A percentile compares a stretch with the other conserved stretches of the same genome.
These are phyloP conservation scores for Panagrolaimus sp. DNA, from an alignment of 1,140 invertebrate species.

Conservation along the genomic window DNA sequence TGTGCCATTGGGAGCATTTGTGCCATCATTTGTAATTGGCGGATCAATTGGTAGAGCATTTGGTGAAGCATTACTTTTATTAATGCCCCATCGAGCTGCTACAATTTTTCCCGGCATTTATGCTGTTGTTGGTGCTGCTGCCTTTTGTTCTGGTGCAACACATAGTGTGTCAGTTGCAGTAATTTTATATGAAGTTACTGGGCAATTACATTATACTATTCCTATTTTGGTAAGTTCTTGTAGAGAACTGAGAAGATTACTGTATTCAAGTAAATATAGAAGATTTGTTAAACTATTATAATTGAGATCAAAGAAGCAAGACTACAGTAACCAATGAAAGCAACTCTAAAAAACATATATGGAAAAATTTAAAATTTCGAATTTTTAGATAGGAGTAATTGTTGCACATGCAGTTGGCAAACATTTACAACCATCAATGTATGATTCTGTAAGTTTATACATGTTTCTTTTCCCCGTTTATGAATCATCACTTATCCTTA, in stretches of 20 bases:
- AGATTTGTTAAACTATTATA: too few species aligned
- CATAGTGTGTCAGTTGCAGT: slow-evolving; percentile 92
- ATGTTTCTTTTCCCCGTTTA: too few species aligned
- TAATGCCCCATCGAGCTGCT: background rate
- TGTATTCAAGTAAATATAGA: too few species aligned
- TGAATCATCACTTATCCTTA: too few species aligned
- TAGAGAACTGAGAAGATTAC: too few species aligned
- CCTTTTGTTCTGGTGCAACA: slow-evolving; percentile 65
- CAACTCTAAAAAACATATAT: too few species aligned
- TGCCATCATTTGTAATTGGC: slow-evolving; percentile 84
- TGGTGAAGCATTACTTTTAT: background rate
- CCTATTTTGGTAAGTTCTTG: slow-evolving; percentile 69
- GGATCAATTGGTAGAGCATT: background rate
- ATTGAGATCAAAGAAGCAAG: too few species aligned
- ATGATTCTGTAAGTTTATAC: slow-evolving; percentile 83
- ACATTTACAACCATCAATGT: slow-evolving; percentile 83
- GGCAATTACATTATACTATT: slow-evolving; percentile 87
- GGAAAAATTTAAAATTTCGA: too few species aligned
- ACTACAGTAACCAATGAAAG: too few species aligned
- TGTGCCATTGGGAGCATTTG: slow-evolving; percentile 85
- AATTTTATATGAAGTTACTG: slow-evolving; percentile 94
- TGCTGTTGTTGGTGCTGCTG: slow-evolving; percentile 3
- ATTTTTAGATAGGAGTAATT: slow-evolving; percentile 70
- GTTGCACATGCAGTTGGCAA: slow-evolving; percentile 85
- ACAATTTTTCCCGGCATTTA: background rate